These are phyloP conservation scores for Pimephales promelas DNA, from an alignment of 2,113 vertebrate species.

Conservation along the genomic window DNA sequence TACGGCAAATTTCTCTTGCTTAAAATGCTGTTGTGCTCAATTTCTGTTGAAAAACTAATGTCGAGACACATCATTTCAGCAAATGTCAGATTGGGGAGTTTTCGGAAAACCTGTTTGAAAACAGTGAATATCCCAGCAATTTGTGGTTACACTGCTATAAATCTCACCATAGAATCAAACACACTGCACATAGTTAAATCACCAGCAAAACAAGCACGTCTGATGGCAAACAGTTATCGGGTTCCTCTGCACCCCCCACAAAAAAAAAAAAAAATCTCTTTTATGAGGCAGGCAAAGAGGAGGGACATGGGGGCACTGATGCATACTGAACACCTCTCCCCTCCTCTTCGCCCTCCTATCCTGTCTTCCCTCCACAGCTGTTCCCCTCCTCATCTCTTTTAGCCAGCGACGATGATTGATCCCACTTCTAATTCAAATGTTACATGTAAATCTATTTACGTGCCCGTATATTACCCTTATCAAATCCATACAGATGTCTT, in stretches of 20 bases:
- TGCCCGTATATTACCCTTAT: constrained; percentile 52
- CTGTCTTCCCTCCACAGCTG: constrained; percentile 23
- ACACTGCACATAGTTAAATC: neutral
- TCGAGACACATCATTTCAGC: neutral
- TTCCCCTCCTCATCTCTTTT: constrained; percentile 16
- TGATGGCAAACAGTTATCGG: constrained; percentile 7
- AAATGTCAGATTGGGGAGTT: neutral
- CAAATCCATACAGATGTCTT: constrained; percentile 51
- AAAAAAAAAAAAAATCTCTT: neutral
- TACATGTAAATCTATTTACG: constrained; percentile 46
- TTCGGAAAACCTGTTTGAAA: neutral
- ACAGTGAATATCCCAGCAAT: neutral
- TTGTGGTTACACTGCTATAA: neutral
- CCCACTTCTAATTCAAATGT: constrained; percentile 46
- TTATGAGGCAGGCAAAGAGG: neutral
- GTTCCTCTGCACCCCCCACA: neutral
- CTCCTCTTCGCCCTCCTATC: neutral
- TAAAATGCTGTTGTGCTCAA: neutral
- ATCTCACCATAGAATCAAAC: neutral
- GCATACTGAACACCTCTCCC: constrained; percentile 38
- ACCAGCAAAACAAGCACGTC: constrained; percentile 17
- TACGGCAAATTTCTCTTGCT: too few species aligned
- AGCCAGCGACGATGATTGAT: constrained; percentile 48
- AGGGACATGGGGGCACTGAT: constrained; percentile 35
- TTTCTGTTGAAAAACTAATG: neutral